Base-by-base conservation (phyloP, 1,140 invertebrate species). In the Ruditapes philippinarum region DNA sequence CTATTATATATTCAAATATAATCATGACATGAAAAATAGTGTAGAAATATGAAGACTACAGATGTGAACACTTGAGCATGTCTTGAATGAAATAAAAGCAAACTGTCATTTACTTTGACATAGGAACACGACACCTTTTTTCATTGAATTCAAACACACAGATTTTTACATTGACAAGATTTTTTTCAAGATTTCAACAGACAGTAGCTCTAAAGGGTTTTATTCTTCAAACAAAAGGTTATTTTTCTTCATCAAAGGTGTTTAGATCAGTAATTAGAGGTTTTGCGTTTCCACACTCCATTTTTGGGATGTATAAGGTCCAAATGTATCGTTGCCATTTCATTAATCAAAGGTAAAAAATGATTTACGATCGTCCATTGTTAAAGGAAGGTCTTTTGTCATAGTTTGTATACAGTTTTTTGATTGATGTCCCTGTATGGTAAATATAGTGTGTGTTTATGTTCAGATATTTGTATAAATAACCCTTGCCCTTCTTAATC, bases 141-240 rank as follows among this genome's bases (percentile, higher is more conserved):
- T 65, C 60, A 65, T 12, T 65, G 60, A 65, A 65, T 65, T 65
- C 5, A 65, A 65, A 65, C 4, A 33, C 33, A 65, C 25, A 65
- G 60, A 65, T 65, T 65, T 65, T 28, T 7, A 9, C 60, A 19
- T 36, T 65, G 60, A 65, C 25, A 28, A 65, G 60, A 31, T 19
- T 33, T 65, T n/a, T 19, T 65, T 65, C 28, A 65, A 65, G 60
- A 65, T 65, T 65, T 9, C 11, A 65, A 65, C n/a, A 31, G 60
- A 65, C 60, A 65, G 60, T 65, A 65, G n/a, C n/a, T n/a, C n/a
- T n/a, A n/a, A n/a, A n/a, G 33, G 33, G 60, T 28, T 57, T n/a
- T 57, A n/a, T 65, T 65, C 31, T 36, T 65, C 60, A 65, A 65
- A 65, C 60, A 65, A 65, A 65, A 65, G 60, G 28, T 65, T 33